These are phyloP conservation scores for Elgaria multicarinata DNA, from an alignment of 2,113 vertebrate species.

Conservation along the genomic window DNA sequence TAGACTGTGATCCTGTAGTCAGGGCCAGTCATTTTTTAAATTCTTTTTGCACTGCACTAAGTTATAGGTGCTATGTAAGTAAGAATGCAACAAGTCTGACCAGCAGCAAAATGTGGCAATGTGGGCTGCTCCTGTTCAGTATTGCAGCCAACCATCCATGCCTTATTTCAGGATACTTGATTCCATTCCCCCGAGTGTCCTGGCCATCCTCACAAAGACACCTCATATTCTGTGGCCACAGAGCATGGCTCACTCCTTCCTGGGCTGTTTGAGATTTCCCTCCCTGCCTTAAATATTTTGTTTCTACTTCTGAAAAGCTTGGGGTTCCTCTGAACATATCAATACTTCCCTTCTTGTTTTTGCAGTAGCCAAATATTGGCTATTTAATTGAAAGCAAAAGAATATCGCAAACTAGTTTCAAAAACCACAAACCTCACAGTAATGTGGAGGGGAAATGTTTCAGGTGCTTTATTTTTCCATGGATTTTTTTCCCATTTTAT, in stretches of 20 bases:
- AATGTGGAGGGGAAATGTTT: too few relatives aligned
- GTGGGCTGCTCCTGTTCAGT: neutral
- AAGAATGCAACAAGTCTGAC: neutral
- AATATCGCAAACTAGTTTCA: neutral
- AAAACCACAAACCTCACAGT: neutral
- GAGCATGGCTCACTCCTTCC: neutral
- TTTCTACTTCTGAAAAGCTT: neutral
- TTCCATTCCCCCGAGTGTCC: neutral
- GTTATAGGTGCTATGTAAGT: neutral
- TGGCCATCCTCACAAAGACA: neutral
- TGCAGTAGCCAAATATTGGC: too few relatives aligned
- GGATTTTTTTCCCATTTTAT: too few relatives aligned
- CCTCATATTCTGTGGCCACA: neutral
- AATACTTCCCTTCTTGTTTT: too few relatives aligned
- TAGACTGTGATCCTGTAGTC: too few relatives aligned
- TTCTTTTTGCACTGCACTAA: neutral
- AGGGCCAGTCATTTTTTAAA: neutral
- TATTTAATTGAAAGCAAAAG: neutral
- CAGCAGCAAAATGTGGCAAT: neutral
- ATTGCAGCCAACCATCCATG: too few relatives aligned
- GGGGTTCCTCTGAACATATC: too few relatives aligned
- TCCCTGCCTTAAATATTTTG: neutral
- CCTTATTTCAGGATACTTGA: neutral
- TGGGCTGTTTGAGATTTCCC: neutral
- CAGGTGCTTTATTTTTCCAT: too few relatives aligned